A percentile compares a stretch with the other conserved stretches of the same genome.
These are phyloP conservation scores for Yasuhikotakia modesta DNA, from an alignment of 2,797 vertebrate species.

Conservation along the genomic window DNA sequence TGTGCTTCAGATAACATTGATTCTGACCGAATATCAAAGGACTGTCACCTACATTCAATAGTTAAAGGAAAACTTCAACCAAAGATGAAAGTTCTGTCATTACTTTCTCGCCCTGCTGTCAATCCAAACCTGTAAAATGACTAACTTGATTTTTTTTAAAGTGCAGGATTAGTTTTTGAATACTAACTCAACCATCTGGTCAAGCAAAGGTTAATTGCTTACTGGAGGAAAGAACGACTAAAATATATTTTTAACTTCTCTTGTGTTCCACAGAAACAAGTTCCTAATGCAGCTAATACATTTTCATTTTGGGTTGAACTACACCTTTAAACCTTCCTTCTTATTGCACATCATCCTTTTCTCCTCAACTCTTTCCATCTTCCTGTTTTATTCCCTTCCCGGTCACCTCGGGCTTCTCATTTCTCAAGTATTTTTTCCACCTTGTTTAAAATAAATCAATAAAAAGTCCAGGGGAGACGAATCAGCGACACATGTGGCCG, in stretches of 20 bases:
- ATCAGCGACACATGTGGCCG: slow-evolving; percentile 69
- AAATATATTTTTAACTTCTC: neutral
- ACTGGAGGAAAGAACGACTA: neutral
- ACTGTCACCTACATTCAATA: slow-evolving; percentile 24
- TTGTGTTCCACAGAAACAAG: neutral
- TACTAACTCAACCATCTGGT: too few species aligned
- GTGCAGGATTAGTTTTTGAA: too few species aligned
- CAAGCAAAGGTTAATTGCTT: neutral
- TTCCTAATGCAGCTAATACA: neutral
- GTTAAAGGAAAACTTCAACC: neutral
- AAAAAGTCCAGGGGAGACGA: slow-evolving; percentile 73
- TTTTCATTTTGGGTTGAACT: neutral
- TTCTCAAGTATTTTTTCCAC: slow-evolving; percentile 71
- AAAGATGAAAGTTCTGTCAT: slow-evolving; percentile 25
- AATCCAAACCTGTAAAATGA: too few species aligned
- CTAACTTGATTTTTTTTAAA: too few species aligned
- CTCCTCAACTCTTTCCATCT: slow-evolving; percentile 25
- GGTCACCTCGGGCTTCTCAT: slow-evolving; percentile 60
- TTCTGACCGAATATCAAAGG: slow-evolving; percentile 52
- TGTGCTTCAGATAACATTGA: slow-evolving; percentile 57
- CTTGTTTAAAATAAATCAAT: slow-evolving; percentile 81
- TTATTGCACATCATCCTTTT: neutral
- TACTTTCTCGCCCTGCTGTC: neutral
- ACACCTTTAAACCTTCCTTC: neutral
- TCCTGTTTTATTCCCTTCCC: slow-evolving; percentile 33